A percentile compares a stretch with the other conserved stretches of the same genome.
Evolutionary conservation across 2,888 invertebrate species (phyloP).

Genomic region (Lasioglossum lativentre): DNA sequence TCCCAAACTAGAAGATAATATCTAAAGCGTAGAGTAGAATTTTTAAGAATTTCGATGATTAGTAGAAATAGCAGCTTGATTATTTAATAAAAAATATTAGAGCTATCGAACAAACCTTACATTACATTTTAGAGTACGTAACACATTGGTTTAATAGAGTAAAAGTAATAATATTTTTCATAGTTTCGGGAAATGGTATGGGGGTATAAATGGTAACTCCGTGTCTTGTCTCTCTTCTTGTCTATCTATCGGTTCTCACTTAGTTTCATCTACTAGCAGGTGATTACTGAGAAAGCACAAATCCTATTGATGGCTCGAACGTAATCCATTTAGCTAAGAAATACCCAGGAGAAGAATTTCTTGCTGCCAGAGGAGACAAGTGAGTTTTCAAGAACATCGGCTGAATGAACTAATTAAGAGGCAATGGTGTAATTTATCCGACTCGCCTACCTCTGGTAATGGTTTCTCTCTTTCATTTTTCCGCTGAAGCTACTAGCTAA

Average conservation of each 20-base stretch:
- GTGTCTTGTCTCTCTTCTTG: neutral
- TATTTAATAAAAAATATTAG: too few species aligned
- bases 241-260: neutral
- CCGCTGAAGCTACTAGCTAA: neutral
- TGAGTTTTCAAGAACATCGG: constrained; percentile 6
- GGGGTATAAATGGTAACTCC: neutral
- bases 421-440: constrained; percentile 7
- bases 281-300: neutral
- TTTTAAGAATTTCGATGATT: too few species aligned
- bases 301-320: constrained; percentile 4
- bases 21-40: too few species aligned
- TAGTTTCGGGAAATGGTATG: neutral
- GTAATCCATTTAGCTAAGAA: constrained; percentile 8
- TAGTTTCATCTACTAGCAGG: neutral
- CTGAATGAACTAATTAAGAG: constrained; percentile 4
- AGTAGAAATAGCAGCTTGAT: too few species aligned
- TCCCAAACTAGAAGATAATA: too few species aligned
- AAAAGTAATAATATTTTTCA: neutral
- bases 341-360: constrained; percentile 1
- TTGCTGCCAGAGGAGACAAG: constrained; percentile 2
- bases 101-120: too few species aligned
- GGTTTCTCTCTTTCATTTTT: neutral
- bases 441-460: neutral
- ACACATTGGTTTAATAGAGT: too few species aligned
- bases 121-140: too few species aligned